These are phyloP conservation scores for Peromyscus maniculatus DNA, from an alignment of 2,113 vertebrate species.

Conservation along the genomic window DNA sequence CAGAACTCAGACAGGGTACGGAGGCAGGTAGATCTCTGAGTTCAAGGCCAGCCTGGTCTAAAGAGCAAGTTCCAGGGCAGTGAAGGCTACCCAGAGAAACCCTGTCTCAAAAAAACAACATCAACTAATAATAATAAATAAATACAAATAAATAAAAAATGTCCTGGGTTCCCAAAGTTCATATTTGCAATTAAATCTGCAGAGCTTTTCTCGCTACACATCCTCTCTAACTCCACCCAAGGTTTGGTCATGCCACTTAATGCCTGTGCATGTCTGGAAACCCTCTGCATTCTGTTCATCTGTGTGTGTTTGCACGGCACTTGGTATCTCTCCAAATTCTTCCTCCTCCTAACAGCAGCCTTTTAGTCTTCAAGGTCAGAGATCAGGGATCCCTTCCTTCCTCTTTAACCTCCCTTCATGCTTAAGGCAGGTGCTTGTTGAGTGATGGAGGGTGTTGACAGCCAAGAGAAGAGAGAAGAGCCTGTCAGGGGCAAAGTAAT, in stretches of 20 bases:
- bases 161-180: slow-evolving; percentile 2
- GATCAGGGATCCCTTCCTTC: slow-evolving; percentile 18
- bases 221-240: neutral
- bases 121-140: neutral
- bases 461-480: neutral
- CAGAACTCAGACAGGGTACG: neutral
- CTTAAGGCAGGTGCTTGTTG: slow-evolving; percentile 26
- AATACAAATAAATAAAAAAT: neutral
- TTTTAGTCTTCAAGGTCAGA: slow-evolving; percentile 44
- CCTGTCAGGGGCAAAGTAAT: slow-evolving; percentile 21
- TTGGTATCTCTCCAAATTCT: slow-evolving; percentile 29
- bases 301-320: neutral
- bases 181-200: slow-evolving; percentile 38
- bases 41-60: neutral
- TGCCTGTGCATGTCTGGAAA: neutral
- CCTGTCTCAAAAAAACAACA: neutral
- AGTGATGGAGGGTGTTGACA: neutral
- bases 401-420: slow-evolving; percentile 37
- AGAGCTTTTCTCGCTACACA: slow-evolving; percentile 24
- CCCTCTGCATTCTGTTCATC: slow-evolving; percentile 12
- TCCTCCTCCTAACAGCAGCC: neutral
- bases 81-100: neutral
- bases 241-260: slow-evolving; percentile 22
- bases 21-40: neutral
- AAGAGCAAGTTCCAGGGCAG: neutral